A percentile compares a stretch with the other conserved stretches of the same genome.
Evolutionary conservation across 2,888 invertebrate genomes (phyloP).

Genomic region (Melolontha melolontha): DNA sequence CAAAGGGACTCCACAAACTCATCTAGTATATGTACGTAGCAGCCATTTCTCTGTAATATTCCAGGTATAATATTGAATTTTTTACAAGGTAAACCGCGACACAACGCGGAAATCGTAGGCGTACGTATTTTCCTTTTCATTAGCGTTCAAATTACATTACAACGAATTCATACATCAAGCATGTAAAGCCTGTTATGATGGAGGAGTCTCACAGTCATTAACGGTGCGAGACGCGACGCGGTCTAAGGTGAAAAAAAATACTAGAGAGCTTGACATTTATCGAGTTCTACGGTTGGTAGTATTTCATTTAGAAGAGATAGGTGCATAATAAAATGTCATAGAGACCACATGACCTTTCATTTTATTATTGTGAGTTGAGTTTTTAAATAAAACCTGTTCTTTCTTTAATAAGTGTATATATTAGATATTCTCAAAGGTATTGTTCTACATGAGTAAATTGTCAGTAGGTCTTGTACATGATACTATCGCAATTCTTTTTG

Average conservation of each 20-base stretch:
- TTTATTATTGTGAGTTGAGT: slow-evolving; percentile 8
- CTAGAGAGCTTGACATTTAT: slow-evolving; percentile 23
- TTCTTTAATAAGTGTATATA: no score
- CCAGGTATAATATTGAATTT: no score
- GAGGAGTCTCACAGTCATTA: not conserved
- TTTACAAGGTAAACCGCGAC: no score
- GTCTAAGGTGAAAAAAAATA: slow-evolving; percentile 5
- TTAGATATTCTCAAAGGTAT: no score
- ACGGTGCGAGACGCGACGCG: not conserved
- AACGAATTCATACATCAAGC: not conserved
- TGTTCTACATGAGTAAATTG: no score
- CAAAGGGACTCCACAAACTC: no score
- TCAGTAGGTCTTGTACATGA: no score
- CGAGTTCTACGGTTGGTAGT: not conserved
- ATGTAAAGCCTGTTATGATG: not conserved
- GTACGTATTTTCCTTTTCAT: slow-evolving; percentile 24
- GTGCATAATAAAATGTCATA: slow-evolving; percentile 28
- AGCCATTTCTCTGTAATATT: no score
- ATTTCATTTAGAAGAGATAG: slow-evolving; percentile 10
- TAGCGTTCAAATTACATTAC: slow-evolving; percentile 7
- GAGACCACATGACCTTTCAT: slow-evolving; percentile 24
- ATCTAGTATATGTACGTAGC: no score
- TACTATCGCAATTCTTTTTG: no score
- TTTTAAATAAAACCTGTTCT: slow-evolving; percentile 7
- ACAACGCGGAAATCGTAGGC: slow-evolving; percentile 6